Evolutionary conservation across 2,888 invertebrate genomes (phyloP), one percentile per base, ranked within the genome.

Genomic region (Trichogramma evanescens): DNA sequence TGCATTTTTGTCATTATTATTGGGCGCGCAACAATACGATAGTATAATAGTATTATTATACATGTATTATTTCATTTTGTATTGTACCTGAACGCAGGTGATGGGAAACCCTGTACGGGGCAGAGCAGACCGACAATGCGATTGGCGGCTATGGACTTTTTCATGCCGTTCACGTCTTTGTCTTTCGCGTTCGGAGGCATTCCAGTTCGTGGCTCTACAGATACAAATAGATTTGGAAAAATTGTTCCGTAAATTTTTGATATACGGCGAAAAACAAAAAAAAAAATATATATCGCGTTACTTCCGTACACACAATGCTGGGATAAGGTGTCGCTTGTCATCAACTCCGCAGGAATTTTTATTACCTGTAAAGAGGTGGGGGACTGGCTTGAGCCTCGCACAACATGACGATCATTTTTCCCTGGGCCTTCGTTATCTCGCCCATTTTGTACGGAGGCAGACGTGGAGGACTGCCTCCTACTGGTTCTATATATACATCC

Each of bases 361-460:
- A 26, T 74, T 73, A 78, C 78, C 77, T 76, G 82, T 84, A 85
- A 66, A 82, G 72, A 44, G 89, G 88, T 59, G 86, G 82, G 51
- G 89, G 89, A 80, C 82, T 87, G 51, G 86, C 86, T 76, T 89
- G 89, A 66, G 87, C 88, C 78, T 87, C 86, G 78, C 88, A 89
- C 63, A 75, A 67, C 58, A 78, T 68, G 51, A 75, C 74, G 59
- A 76, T 66, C 40, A 71, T 63, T 61, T 65, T 66, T 26, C 69
- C 68, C 13, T 63, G 58, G 44, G 59, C 57, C 61, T 72, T 77
- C 10, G 66, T 55, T 58, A 77, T 66, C 52, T 72, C 78, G 63
- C 78, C 79, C 62, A 79, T 71, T 71, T 80, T 80, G 67, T 80
- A 78, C 55, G 79, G 78, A 50, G 83, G 82, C 69, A 83, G 80